Base-by-base conservation (phyloP, 2,113 vertebrate species). In the Oryzias melastigma region DNA sequence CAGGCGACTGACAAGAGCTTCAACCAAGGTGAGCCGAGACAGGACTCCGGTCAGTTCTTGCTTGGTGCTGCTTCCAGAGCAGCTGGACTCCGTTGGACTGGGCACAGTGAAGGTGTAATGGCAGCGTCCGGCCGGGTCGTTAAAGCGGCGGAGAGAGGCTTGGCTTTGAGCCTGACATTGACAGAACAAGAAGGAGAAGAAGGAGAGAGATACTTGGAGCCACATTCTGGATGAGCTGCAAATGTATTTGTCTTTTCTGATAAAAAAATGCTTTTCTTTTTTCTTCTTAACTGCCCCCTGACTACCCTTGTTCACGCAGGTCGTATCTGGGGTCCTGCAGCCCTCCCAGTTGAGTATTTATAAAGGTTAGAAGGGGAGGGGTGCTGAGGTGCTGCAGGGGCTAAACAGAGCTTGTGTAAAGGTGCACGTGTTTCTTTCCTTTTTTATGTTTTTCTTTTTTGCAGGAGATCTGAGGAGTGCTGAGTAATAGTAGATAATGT, bases 71-170 rank as follows among this genome's bases (percentile, higher is more conserved):
- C 58, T 15, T 5, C 68, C 62, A 0, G 81, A n/a, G 62, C 88
- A 87, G 71, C 71, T 75, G 60, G 78, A 45, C 55, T 81, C 79
- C n/a, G 65, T 40, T 24, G 79, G 86, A 53, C 71, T 78, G 58
- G 67, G 48, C 54, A 88, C 88, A 0, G 76, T 80, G 71, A 89
- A 89, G 75, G 82, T 86, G 73, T 88, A 89, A n/a, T 81, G 83
- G 43, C 88, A 89, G 46, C 51, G 74, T 20, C 86, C 82, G 0
- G 29, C 16, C 0, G 60, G 42, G 64, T 85, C 78, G 2, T 48
- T 72, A 65, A 72, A 65, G 59, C 40, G 85, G 2, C 5, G 60
- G 40, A 85, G 55, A 17, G 73, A 73, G 24, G 81, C 82, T 62
- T 7, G 61, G 17, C 67, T 68, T 55, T 74, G 66, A n/a, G 49